A percentile compares a stretch with the other conserved stretches of the same genome.
Evolutionary conservation across 2,888 invertebrate genomes (phyloP).

Genomic region (Drosophila emarginata): DNA sequence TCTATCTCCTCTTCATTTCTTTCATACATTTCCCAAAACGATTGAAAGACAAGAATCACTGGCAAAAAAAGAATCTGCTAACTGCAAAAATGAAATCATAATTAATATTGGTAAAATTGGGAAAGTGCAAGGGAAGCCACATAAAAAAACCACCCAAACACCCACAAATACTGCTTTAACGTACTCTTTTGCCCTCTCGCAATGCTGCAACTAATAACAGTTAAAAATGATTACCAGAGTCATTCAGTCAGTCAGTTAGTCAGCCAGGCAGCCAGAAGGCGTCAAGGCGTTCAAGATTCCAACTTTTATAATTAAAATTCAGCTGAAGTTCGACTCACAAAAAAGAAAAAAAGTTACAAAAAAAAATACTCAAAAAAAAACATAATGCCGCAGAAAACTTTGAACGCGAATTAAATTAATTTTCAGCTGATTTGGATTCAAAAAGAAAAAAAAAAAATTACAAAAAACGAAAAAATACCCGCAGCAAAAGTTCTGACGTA

Average conservation of each 20-base stretch:
- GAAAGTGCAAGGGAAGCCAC: conserved; percentile 35
- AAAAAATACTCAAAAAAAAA: conserved; percentile 46
- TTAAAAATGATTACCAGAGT: conserved; percentile 44
- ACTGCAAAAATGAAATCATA: conserved; percentile 62
- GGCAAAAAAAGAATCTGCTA: conserved; percentile 30
- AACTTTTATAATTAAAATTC: conserved; percentile 77
- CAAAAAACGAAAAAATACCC: conserved; percentile 10
- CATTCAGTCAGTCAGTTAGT: conserved; percentile 29
- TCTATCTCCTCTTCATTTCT: neutral
- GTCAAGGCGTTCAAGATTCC: conserved; percentile 64
- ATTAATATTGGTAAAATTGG: conserved; percentile 73
- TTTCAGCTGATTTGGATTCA: conserved; percentile 74
- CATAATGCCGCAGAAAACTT: conserved; percentile 68
- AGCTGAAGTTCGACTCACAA: conserved; percentile 43
- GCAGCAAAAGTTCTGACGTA: conserved; percentile 50
- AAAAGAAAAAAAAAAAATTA: neutral
- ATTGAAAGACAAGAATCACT: conserved; percentile 31
- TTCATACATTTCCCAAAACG: conserved; percentile 1
- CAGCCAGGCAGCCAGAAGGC: conserved; percentile 33
- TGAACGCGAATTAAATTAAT: conserved; percentile 74
- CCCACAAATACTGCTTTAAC: neutral
- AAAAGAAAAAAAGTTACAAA: conserved; percentile 4
- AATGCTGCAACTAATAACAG: conserved; percentile 47
- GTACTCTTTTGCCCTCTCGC: neutral
- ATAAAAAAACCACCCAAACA: conserved; percentile 20